These are phyloP conservation scores for Gallinago undulata DNA, from an alignment of 2,113 vertebrate species.

Conservation along the genomic window DNA sequence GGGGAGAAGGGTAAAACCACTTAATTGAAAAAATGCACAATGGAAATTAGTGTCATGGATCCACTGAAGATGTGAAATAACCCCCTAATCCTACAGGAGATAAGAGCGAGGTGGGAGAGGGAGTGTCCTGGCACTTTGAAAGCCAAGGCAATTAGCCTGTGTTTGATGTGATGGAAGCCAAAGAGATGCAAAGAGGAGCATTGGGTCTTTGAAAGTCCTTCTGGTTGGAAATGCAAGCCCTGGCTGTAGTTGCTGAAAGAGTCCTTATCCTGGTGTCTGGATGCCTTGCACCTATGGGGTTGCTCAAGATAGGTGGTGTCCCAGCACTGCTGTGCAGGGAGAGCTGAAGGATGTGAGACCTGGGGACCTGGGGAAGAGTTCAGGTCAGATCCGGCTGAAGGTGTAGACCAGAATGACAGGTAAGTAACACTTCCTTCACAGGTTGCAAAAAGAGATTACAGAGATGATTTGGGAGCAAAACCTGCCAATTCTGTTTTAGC, in stretches of 20 bases:
- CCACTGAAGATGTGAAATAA: neutral
- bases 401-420: neutral
- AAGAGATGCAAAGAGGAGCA: neutral
- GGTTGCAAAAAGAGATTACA: neutral
- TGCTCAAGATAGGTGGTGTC: neutral
- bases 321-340: neutral
- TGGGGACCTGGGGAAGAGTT: neutral
- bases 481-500: neutral
- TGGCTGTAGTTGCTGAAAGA: neutral
- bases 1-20: neutral
- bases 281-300: neutral
- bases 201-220: neutral
- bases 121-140: neutral
- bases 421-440: neutral
- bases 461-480: neutral
- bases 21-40: neutral
- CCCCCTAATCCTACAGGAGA: neutral
- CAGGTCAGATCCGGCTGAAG: neutral
- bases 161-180: slow-evolving; percentile 22
- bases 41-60: neutral
- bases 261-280: neutral
- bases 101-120: neutral
- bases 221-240: neutral
- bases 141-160: slow-evolving; percentile 9
- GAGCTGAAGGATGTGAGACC: neutral